Base-by-base conservation (phyloP, 2,797 vertebrate genomes). In the Lates japonicus region DNA sequence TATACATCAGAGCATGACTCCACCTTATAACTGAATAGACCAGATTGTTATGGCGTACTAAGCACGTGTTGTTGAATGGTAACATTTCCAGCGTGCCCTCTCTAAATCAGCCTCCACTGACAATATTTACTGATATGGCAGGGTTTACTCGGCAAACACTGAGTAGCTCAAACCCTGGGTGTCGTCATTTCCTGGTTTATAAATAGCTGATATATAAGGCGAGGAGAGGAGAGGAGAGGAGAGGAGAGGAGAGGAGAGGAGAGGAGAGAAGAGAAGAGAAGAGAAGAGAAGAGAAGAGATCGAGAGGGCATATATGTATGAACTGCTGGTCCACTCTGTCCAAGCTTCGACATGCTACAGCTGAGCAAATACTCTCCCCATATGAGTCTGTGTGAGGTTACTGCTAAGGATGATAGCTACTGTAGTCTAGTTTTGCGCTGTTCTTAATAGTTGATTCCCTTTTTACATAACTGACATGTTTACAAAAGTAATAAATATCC, bases 301-400 rank as follows among this genome's bases (percentile, higher is more conserved):
- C 3, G 22, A 54, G 29, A 16, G n/a, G 4, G 31, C 39, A 22
- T 31, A 7, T 0, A 8, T 35, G 64, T 25, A 22, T 14, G 20
- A 69, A 42, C 16, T 59, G 48, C 19, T 55, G 65, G 65, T 54
- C 35, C 1, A 0, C 74, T 14, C 13, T 46, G 37, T 49, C 35
- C 62, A 60, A 49, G 51, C 55, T 42, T 61, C 51, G 35, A n/a
- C 44, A 19, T 52, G 58, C 41, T 14, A 0, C 91, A 94, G 94
- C 93, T 92, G 92, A 87, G 78, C 85, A 93, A 93, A 94, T 48
- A 91, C 1, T 22, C 37, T 35, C 54, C 49, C 54, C 49, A 52
- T 62, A 22, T 2, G n/a, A 12, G 54, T 7, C 11, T 6, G 22
- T 51, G 61, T 52, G 42, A 74, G 31, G 20, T 44, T 65, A 29